Base-by-base conservation (phyloP, 1,140 invertebrate species). In the Diploscapter pachys region DNA sequence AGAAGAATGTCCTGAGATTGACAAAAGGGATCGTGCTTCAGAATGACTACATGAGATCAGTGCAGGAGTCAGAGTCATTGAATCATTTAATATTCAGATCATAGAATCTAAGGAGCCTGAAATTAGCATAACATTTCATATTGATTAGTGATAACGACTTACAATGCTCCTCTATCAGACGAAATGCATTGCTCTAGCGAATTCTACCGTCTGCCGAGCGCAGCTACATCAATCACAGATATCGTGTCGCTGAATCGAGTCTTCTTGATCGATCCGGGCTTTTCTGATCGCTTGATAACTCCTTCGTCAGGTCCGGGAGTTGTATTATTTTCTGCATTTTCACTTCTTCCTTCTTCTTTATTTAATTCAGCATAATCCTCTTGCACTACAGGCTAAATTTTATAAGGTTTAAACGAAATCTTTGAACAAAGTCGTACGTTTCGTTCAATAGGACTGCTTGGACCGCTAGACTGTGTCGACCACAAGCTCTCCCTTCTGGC, bases 171-270 rank as follows among this genome's bases (percentile, higher is more conserved):
- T 31, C 31, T 31, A 31, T 31, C 31, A 31, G 31, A 31, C 31
- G 31, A 31, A 31, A 31, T 31, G 31, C 31, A 31, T 31, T 31
- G 31, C 31, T 31, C 31, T 31, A 31, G 0, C 63, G 13, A 31
- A 13, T 64, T 55, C 48, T 68, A 55, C 8, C 66, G 9, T 8
- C 51, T 51, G 48, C 52, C 52, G 8, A 68, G 51, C 13, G 9
- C n/a, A 67, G 68, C 73, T 53, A 74, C 31, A 57, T 56, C 62
- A n/a, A 74, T 71, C 3, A 76, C 75, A 5, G 68, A 67, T 49
- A 76, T 65, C 49, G 75, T 76, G 59, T 76, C 75, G 2, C 63
- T 66, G 70, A 76, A 76, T n/a, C 75, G 52, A 11, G 75, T 76
- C 54, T 55, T 56, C 70, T 76, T 76, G 9, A 71, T 63, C 0